Conservation (phyloP, 2,888 invertebrate genomes). For the Dasysyrphus tricinctus region DNA sequence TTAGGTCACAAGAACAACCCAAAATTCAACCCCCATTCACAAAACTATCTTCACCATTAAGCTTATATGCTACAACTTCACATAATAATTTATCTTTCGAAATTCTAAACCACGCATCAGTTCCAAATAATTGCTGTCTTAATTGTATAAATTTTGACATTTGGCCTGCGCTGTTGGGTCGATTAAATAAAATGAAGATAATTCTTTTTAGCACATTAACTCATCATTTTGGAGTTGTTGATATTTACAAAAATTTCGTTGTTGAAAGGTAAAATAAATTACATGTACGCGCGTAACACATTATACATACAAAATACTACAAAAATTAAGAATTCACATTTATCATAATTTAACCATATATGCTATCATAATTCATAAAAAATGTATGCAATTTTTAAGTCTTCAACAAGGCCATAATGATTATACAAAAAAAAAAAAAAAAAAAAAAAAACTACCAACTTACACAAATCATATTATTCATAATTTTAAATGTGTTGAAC, state of each 20-base stretch:
- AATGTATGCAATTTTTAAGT: constrained; percentile 1
- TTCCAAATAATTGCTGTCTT: too few species aligned
- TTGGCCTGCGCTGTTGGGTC: not conserved
- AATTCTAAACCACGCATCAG: not conserved
- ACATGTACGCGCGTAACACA: not conserved
- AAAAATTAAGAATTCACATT: constrained; percentile 17
- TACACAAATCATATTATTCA: not conserved
- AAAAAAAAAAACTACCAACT: not conserved
- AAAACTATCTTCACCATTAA: not conserved
- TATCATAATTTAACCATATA: constrained; percentile 7
- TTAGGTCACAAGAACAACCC: constrained; percentile 10
- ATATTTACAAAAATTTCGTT: constrained; percentile 24
- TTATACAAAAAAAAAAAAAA: not conserved
- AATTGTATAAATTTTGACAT: not conserved
- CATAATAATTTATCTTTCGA: not conserved
- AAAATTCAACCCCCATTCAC: not conserved
- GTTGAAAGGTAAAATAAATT: constrained; percentile 14
- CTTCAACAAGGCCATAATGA: constrained; percentile 26
- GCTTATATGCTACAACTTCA: not conserved
- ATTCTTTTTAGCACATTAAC: constrained; percentile 33
- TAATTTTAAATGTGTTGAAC: constrained; percentile 48
- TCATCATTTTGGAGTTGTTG: constrained; percentile 27
- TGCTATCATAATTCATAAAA: constrained; percentile 30
- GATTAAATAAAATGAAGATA: constrained; percentile 27
- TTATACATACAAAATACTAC: too few species aligned